Evolutionary conservation across 1,140 invertebrate genomes (phyloP).

Genomic region (Semibalanus balanoides): DNA sequence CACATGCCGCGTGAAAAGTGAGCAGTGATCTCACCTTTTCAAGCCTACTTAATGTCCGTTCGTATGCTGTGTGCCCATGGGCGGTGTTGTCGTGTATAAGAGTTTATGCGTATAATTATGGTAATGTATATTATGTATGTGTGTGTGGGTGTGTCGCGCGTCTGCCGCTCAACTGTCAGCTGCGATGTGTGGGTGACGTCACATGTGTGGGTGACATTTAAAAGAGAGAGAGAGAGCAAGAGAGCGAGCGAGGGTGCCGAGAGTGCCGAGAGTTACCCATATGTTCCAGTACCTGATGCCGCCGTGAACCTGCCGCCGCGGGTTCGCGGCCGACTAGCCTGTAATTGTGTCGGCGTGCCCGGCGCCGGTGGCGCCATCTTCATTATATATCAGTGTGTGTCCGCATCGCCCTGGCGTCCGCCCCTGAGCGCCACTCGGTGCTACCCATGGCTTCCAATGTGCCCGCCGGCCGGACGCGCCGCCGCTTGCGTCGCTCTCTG

Average conservation of each 20-base stretch:
- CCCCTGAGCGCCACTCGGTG: too few species aligned
- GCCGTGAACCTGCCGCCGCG: not conserved
- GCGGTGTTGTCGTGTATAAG: not conserved
- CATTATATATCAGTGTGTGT: not conserved
- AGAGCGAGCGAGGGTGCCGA: not conserved
- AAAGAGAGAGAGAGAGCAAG: too few species aligned
- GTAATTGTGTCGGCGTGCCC: not conserved
- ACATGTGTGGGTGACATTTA: too few species aligned
- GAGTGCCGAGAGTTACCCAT: not conserved
- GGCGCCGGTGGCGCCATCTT: too few species aligned
- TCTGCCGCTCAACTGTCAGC: too few species aligned
- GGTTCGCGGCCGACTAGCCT: not conserved
- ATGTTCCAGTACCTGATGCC: not conserved
- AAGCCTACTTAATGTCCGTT: not conserved
- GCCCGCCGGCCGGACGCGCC: too few species aligned
- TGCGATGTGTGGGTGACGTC: too few species aligned
- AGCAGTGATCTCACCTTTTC: not conserved
- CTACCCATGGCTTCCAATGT: not conserved
- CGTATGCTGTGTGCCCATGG: not conserved
- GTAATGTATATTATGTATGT: not conserved
- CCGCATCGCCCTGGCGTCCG: too few species aligned
- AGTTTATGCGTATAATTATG: not conserved
- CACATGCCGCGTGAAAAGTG: not conserved
- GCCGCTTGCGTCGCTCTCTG: too few species aligned
- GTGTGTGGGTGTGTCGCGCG: not conserved